Conservation (phyloP, 2,888 invertebrate species). For the Pollenia amentaria region DNA sequence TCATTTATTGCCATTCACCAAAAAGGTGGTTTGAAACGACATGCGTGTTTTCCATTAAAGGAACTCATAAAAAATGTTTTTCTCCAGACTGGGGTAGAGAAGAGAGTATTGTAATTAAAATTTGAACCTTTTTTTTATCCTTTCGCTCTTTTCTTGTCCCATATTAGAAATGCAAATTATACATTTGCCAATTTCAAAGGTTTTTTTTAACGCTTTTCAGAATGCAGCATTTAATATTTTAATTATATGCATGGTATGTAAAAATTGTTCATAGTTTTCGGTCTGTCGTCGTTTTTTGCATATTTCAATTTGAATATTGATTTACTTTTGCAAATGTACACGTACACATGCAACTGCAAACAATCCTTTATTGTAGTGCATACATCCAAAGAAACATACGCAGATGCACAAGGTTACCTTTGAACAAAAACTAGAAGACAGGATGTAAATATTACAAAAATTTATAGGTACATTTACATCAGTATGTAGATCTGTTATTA, state of each 20-base stretch:
- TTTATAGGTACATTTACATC: background rate
- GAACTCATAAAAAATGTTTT: conserved; percentile 13
- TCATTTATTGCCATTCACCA: conserved; percentile 52
- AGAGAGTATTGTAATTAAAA: conserved; percentile 69
- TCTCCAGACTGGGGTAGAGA: conserved; percentile 4
- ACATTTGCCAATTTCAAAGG: conserved; percentile 54
- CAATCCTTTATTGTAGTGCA: conserved; percentile 45
- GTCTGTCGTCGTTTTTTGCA: conserved; percentile 16
- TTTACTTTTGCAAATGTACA: conserved; percentile 47
- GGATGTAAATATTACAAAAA: conserved; percentile 15
- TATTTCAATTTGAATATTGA: conserved; percentile 71
- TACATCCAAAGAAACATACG: no score
- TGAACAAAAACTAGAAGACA: conserved; percentile 7
- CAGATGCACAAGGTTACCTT: conserved; percentile 36
- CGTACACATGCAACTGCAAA: conserved; percentile 20
- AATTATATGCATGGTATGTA: conserved; percentile 63
- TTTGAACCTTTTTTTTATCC: conserved; percentile 60
- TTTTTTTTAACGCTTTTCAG: conserved; percentile 30
- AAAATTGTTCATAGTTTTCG: conserved; percentile 15
- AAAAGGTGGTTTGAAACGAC: conserved; percentile 57
- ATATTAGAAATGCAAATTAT: conserved; percentile 67
- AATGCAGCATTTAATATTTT: conserved; percentile 58
- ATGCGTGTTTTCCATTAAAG: conserved; percentile 46
- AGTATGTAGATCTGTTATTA: background rate
- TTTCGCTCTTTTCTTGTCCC: conserved; percentile 34